A percentile compares a stretch with the other conserved stretches of the same genome.
phyloP scores from a whole-genome alignment of 2,888 invertebrate genomes.

The Microctonus hyperodae region DNA sequence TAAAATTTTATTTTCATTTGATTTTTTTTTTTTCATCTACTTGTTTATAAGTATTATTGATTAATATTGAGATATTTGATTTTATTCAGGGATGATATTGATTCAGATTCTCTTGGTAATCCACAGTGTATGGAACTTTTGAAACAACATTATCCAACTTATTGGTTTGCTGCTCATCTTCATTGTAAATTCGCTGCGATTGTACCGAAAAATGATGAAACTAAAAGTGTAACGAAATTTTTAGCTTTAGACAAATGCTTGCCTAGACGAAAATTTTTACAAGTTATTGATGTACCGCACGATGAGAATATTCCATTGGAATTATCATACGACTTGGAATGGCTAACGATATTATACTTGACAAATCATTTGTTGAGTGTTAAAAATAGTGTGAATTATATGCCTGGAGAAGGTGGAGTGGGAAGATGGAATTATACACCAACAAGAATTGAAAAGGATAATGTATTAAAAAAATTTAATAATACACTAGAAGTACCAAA shows the following conservation, averaged over 20 bases:
- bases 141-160: conserved; percentile 79
- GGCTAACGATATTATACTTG: conserved; percentile 85
- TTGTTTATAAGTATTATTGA: too few relatives aligned
- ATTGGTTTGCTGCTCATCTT: conserved; percentile 98
- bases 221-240: conserved; percentile 76
- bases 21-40: too few relatives aligned
- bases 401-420: conserved; percentile 80
- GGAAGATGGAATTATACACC: conserved; percentile 80
- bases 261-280: conserved; percentile 86
- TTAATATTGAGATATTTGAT: conserved; percentile 11
- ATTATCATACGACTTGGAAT: conserved; percentile 83
- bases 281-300: conserved; percentile 76
- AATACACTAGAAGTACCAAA: conserved; percentile 75
- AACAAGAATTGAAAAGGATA: conserved; percentile 75
- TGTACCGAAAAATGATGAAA: conserved; percentile 74
- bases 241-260: conserved; percentile 96
- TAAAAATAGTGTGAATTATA: conserved; percentile 73
- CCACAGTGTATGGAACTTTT: conserved; percentile 84
- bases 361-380: conserved; percentile 90
- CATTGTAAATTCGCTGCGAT: conserved; percentile 95
- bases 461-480: conserved; percentile 71
- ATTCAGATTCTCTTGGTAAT: conserved; percentile 84
- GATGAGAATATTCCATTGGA: conserved; percentile 68
- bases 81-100: conserved; percentile 81
- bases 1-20: conserved; percentile 6